These are phyloP conservation scores for Cerastis rubricosa DNA, from an alignment of 2,888 invertebrate genomes.

Conservation along the genomic window DNA sequence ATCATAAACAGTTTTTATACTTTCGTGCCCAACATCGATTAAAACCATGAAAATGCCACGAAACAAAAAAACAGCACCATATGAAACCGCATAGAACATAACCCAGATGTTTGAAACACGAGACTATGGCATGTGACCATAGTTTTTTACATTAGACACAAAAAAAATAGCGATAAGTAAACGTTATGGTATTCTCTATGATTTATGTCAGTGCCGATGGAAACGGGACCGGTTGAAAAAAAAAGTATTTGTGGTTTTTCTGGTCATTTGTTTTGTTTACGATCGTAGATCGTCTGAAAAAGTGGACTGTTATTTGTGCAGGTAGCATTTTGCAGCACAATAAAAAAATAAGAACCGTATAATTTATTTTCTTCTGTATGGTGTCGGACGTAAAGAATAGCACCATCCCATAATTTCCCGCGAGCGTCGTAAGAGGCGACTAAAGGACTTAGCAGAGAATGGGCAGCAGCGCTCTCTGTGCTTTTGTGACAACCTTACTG, in stretches of 20 bases:
- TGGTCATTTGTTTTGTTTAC: slow-evolving; percentile 20
- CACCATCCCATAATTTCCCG: no score
- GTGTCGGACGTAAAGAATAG: no score
- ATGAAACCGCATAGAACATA: slow-evolving; percentile 38
- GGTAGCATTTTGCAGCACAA: neutral
- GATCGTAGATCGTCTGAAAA: slow-evolving; percentile 13
- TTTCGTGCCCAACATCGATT: neutral
- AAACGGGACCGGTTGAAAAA: slow-evolving; percentile 56
- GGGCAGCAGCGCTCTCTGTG: no score
- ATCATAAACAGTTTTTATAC: neutral
- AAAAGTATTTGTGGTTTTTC: slow-evolving; percentile 17
- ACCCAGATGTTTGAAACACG: slow-evolving; percentile 79
- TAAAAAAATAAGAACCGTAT: neutral
- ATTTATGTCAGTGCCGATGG: slow-evolving; percentile 75
- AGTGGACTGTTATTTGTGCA: neutral
- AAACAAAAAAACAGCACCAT: slow-evolving; percentile 40
- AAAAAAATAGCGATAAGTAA: slow-evolving; percentile 67
- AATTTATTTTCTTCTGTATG: no score
- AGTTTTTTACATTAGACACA: slow-evolving; percentile 68
- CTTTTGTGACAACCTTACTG: no score
- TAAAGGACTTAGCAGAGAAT: no score
- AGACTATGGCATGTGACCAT: slow-evolving; percentile 77
- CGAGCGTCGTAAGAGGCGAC: no score
- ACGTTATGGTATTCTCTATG: slow-evolving; percentile 74
- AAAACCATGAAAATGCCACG: slow-evolving; percentile 26